Evolutionary conservation across 2,113 vertebrate species (phyloP), one percentile per base, ranked within the genome.

Genomic region (Oriolus oriolus): DNA sequence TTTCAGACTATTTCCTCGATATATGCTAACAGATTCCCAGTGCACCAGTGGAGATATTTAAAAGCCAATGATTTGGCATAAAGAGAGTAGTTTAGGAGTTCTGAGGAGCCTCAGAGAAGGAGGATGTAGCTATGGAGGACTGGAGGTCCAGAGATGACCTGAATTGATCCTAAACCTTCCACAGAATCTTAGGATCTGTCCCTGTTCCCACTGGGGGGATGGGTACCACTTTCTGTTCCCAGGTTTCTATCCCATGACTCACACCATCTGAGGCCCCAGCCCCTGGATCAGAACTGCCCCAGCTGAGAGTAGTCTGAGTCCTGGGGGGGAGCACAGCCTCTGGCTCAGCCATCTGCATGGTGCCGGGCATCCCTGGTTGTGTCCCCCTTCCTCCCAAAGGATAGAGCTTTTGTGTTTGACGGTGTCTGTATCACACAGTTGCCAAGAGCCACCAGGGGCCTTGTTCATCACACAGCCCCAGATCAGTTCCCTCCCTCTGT

Each of bases 161-260:
- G 18, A 82, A 39, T 7, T 37, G 16, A 23, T 64, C 18, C 10
- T 56, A 71, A 90, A 56, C 5, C 10, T 9, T 84, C 15, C 30
- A 42, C 9, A 61, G 26, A 60, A 3, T 3, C 44, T 45, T 28
- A 7, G 35, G 16, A 80, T 74, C 23, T 82, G 39, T 8, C 11
- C 5, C 35, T 2, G 2, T 18, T 78, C 23, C 15, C 1, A 1
- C 5, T 3, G 4, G 10, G 9, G 15, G 20, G 9, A 9, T 52
- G n/a, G 10, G 8, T 66, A 77, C 33, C 0, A 4, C 26, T 57
- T 87, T 74, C 59, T 77, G 9, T 69, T 84, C 22, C 16, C 27
- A 54, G 45, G 9, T 81, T 81, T 89, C n/a, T 47, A 66, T 30
- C 5, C n/a, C 4, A 2, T 69, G 14, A 28, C 13, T 52, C 21